phyloP scores from a whole-genome alignment of 2,888 invertebrate species.

The Allygus modestus region DNA sequence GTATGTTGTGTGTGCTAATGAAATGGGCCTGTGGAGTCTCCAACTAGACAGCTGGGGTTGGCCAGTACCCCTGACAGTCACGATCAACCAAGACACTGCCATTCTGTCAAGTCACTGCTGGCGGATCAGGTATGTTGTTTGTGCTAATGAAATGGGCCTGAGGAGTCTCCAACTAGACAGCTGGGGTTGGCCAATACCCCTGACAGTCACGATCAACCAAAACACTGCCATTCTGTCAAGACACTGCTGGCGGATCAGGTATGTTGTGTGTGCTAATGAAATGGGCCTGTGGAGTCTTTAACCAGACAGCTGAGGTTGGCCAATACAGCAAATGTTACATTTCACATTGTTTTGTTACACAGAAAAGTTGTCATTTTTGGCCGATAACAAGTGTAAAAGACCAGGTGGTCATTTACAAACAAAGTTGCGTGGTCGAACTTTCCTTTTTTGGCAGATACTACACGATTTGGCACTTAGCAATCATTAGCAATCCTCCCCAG shows the following conservation, averaged over 20 bases:
- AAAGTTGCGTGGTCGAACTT: no score
- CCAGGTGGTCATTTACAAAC: no score
- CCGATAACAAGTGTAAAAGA: no score
- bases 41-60: constrained; percentile 23
- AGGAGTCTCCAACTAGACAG: constrained; percentile 57
- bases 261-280: no score
- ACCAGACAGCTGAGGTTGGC: constrained; percentile 4
- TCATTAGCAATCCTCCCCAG: no score
- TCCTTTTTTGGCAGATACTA: no score
- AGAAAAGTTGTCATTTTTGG: no score
- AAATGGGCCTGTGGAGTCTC: constrained; percentile 65
- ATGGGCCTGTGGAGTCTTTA: constrained; percentile 62
- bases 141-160: no score
- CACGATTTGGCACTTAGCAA: no score
- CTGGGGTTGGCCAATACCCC: neutral
- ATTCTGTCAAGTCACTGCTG: constrained; percentile 71
- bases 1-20: no score
- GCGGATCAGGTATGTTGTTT: constrained; percentile 74
- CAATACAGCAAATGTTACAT: no score
- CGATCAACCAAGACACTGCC: neutral
- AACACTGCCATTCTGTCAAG: constrained; percentile 65
- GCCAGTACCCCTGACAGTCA: neutral
- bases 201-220: neutral
- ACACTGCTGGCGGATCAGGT: constrained; percentile 74
- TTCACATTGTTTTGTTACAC: no score